Evolutionary conservation across 2,113 vertebrate species (phyloP), one percentile per base, ranked within the genome.

Genomic region (Sturnus vulgaris): DNA sequence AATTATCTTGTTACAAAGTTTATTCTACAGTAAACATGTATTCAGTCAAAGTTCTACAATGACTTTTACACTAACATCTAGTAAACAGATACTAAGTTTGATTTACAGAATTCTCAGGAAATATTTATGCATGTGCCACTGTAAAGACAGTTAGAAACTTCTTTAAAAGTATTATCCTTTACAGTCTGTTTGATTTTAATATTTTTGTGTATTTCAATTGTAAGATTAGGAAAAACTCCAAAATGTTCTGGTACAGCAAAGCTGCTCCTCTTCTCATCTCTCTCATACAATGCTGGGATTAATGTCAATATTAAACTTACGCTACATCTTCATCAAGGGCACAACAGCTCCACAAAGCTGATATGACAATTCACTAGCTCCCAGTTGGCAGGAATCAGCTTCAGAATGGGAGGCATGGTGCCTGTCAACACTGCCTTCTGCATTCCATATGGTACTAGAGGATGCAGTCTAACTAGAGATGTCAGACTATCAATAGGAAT

Each of bases 401-500:
- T 94, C 28, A 53, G 94, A 95, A 88, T 78, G 69, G 76, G 68
- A 72, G 72, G 66, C 55, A 75, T 33, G 92, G 95, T 97, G 95
- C 95, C 91, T 96, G 90, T 91, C 94, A 97, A 97, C 97, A 92
- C 63, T 81, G 90, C 88, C 91, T 97, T 96, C 95, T 96, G 90
- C 91, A 97, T 85, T 80, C 77, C 82, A 93, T 75, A 49, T 50
- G 24, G 91, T 91, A 55, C 69, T 65, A 57, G 81, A 97, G 55
- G 86, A 97, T 92, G 94, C 16, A 14, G 81, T 39, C 39, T 39
- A 39, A 39, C 39, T 39, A 39, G 39, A 39, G 39, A 39, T 39
- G 86, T 94, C 96, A 96, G 77, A 56, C 80, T 93, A 82, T 90
- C 91, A 96, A 89, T 91, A 96, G 79, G 72, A 95, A 90, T 49